A percentile compares a stretch with the other conserved stretches of the same genome.
phyloP scores from a whole-genome alignment of 2,113 vertebrate species.

The Eretmochelys imbricata region DNA sequence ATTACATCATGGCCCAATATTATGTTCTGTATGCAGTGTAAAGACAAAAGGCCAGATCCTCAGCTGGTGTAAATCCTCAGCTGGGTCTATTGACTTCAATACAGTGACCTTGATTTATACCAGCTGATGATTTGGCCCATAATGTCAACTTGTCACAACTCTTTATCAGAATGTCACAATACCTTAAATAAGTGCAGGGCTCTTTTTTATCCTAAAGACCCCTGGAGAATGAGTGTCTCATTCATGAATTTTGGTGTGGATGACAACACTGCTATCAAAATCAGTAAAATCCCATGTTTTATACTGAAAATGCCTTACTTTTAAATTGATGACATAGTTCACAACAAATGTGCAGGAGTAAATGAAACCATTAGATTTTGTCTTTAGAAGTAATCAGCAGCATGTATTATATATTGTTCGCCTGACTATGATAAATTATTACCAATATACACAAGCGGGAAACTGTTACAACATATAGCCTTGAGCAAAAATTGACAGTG shows the following conservation, averaged over 20 bases:
- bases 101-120: constrained; percentile 24
- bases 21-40: not conserved
- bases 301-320: not conserved
- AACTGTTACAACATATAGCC: constrained; percentile 64
- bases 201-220: constrained; percentile 17
- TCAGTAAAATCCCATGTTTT: not conserved
- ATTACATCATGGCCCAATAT: not conserved
- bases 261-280: not conserved
- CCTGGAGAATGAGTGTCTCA: not conserved
- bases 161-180: not conserved
- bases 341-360: constrained; percentile 45
- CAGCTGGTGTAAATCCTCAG: constrained; percentile 13
- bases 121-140: not conserved
- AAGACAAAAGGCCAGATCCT: not conserved
- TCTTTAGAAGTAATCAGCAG: constrained; percentile 10
- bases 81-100: not conserved
- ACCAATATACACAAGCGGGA: constrained; percentile 50
- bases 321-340: constrained; percentile 25
- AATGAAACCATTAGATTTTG: constrained; percentile 55
- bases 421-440: constrained; percentile 68
- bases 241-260: not conserved
- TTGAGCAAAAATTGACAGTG: constrained; percentile 27
- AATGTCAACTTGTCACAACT: not conserved
- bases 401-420: constrained; percentile 4
- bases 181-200: not conserved